A percentile compares a stretch with the other conserved stretches of the same genome.
Evolutionary conservation across 2,797 vertebrate species (phyloP).

Genomic region (Rallus crepitans): DNA sequence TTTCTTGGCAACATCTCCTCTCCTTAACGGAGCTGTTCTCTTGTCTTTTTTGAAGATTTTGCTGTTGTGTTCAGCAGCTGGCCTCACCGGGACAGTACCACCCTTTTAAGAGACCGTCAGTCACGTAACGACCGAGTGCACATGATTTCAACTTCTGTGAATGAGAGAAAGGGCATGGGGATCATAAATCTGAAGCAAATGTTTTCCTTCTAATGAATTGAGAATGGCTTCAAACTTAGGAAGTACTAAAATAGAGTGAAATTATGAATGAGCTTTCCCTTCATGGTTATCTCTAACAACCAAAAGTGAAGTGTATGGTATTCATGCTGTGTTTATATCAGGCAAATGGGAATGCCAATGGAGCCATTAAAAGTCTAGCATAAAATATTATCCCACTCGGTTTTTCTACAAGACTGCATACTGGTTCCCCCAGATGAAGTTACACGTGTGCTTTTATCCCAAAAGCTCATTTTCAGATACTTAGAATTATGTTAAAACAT

Average conservation of each 20-base stretch:
- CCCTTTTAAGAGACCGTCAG: conserved; percentile 62
- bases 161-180: conserved; percentile 49
- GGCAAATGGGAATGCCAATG: conserved; percentile 37
- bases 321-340: conserved; percentile 49
- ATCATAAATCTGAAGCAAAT: conserved; percentile 21
- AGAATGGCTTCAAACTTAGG: conserved; percentile 51
- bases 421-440: conserved; percentile 38
- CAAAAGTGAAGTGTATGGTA: conserved; percentile 14
- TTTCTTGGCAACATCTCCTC: neutral
- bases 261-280: conserved; percentile 58
- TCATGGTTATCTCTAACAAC: conserved; percentile 32
- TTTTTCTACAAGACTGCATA: conserved; percentile 27
- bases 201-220: conserved; percentile 48
- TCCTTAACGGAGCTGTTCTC: neutral
- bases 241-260: conserved; percentile 46
- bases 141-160: conserved; percentile 50
- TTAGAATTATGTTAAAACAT: conserved; percentile 54
- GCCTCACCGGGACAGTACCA: conserved; percentile 22
- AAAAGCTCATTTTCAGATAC: conserved; percentile 56
- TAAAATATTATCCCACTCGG: neutral
- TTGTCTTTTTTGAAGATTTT: neutral
- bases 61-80: conserved; percentile 26
- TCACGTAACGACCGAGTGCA: neutral
- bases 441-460: conserved; percentile 2
- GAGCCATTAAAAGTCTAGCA: conserved; percentile 27